Evolutionary conservation across 2,888 invertebrate genomes (phyloP).

Genomic region (Drosophila flavopinicola): DNA sequence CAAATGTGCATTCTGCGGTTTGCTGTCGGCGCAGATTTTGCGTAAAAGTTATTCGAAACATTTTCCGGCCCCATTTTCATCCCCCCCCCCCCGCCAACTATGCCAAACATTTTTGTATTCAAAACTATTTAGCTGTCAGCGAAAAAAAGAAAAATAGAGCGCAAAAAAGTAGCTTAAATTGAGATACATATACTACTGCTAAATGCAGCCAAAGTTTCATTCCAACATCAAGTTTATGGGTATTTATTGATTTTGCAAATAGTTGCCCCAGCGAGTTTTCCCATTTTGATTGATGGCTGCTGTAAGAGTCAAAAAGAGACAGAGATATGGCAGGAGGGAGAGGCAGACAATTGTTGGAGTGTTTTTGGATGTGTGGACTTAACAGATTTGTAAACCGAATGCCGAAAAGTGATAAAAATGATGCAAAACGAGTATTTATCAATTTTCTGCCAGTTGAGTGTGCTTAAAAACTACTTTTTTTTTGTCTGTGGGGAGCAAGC

Average conservation of each 20-base stretch:
- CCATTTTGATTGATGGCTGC: slow-evolving; percentile 66
- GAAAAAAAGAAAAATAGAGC: slow-evolving; percentile 2
- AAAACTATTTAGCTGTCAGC: slow-evolving; percentile 77
- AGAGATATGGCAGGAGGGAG: background rate
- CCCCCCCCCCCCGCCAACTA: no score
- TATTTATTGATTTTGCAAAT: slow-evolving; percentile 77
- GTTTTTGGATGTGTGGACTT: slow-evolving; percentile 21
- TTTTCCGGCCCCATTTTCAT: slow-evolving; percentile 51
- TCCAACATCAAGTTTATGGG: slow-evolving; percentile 67
- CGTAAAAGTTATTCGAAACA: slow-evolving; percentile 75
- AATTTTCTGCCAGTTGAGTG: slow-evolving; percentile 2
- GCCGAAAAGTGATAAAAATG: slow-evolving; percentile 39
- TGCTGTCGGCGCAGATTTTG: slow-evolving; percentile 63
- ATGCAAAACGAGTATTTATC: slow-evolving; percentile 12
- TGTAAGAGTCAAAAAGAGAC: background rate
- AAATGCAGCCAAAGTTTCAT: slow-evolving; percentile 48
- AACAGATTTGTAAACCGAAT: slow-evolving; percentile 42
- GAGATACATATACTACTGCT: slow-evolving; percentile 34
- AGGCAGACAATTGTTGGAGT: slow-evolving; percentile 2
- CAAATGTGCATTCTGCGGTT: slow-evolving; percentile 74
- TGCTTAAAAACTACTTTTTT: slow-evolving; percentile 17
- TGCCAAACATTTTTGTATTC: slow-evolving; percentile 75
- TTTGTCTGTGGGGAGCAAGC: background rate
- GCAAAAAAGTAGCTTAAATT: slow-evolving; percentile 37
- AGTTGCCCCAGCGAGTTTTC: slow-evolving; percentile 54